Conservation (phyloP, 2,113 vertebrate species). For the Tor tambroides region DNA sequence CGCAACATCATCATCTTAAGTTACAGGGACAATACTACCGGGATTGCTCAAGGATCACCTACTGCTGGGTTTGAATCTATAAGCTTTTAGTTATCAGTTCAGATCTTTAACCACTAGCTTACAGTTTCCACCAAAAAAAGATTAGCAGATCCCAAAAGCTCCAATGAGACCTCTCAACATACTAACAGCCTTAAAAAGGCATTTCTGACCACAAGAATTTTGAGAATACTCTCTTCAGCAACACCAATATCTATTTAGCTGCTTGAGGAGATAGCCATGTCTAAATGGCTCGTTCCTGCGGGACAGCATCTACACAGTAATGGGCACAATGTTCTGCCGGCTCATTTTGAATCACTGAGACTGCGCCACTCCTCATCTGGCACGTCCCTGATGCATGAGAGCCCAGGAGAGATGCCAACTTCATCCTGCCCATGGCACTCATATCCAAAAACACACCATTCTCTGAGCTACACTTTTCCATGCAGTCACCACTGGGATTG, state of each 20-base stretch:
- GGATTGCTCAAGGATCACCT: too few relatives aligned
- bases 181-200: not conserved
- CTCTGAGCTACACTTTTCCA: slow-evolving; percentile 26
- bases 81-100: not conserved
- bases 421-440: slow-evolving; percentile 7
- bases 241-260: slow-evolving; percentile 42
- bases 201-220: slow-evolving; percentile 1
- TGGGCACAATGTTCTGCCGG: slow-evolving; percentile 23
- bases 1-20: not conserved
- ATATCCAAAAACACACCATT: slow-evolving; percentile 34
- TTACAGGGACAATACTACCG: not conserved
- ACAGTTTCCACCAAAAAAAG: not conserved
- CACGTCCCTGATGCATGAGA: slow-evolving; percentile 13
- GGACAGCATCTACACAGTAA: slow-evolving; percentile 41
- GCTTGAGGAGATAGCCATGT: slow-evolving; percentile 30
- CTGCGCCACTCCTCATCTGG: slow-evolving; percentile 29
- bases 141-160: not conserved
- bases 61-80: not conserved
- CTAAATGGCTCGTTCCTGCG: not conserved
- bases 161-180: not conserved
- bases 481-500: slow-evolving; percentile 23
- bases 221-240: slow-evolving; percentile 10
- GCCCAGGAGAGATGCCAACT: slow-evolving; percentile 19
- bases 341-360: slow-evolving; percentile 20
- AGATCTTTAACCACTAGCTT: not conserved